Base-by-base conservation (phyloP, 2,797 vertebrate species). In the Chelon labrosus region DNA sequence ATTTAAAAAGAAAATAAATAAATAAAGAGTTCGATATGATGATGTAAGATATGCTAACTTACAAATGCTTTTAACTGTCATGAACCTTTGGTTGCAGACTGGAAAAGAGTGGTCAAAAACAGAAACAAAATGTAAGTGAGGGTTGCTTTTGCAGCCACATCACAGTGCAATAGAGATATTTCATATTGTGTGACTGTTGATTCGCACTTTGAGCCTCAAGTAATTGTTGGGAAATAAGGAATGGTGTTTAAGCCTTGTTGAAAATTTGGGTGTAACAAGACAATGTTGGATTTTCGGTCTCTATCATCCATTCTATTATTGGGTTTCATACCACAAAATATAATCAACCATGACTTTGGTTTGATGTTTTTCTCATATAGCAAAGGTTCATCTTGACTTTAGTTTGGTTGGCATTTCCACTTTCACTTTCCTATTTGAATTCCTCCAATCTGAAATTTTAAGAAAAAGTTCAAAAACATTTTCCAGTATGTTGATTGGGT, bases 91-190 rank as follows among this genome's bases (percentile, higher is more conserved):
- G 85, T 84, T 84, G 69, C 76, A 77, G 75, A 87, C 79, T 83
- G 79, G 79, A 84, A 86, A 85, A 79, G 46, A 25, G 58, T 62
- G 61, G 55, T 50, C 47, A 60, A 71, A 71, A 63, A 64, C 25
- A 41, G 44, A 51, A 52, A 49, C 25, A 60, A 65, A 59, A 74
- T 54, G 25, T 71, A 85, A 75, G 78, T 73, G 82, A 67, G 42
- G 80, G 82, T 80, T 87, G 83, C 74, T 78, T 79, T 70, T 69
- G 46, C 80, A 88, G 73, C 91, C 85, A 72, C 77, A 68, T 79
- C 72, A 83, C 76, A 74, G 92, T 94, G 92, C 92, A 94, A 93
- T 93, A 91, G 83, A 93, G 67, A 84, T 57, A 65, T 91, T 88
- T 89, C 68, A 80, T 85, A 52, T 73, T 77, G 67, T 83, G 53